Evolutionary conservation across 2,888 invertebrate species (phyloP).

Genomic region (Escarpia spicata): DNA sequence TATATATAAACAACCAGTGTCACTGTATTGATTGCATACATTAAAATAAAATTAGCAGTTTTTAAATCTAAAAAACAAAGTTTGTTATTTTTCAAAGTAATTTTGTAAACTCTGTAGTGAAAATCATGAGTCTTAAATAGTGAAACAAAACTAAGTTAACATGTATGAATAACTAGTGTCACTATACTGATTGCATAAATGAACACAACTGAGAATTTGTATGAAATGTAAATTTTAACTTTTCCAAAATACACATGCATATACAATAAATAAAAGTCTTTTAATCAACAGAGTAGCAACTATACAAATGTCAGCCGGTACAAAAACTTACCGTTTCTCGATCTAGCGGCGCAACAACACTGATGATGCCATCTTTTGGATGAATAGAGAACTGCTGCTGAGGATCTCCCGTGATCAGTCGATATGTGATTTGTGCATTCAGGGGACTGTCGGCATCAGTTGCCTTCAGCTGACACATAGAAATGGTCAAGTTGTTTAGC

Average conservation of each 20-base stretch:
- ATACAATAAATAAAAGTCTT: neutral
- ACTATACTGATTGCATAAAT: neutral
- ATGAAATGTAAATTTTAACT: slow-evolving; percentile 64
- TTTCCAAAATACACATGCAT: slow-evolving; percentile 45
- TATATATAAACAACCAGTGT: no score
- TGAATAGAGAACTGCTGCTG: slow-evolving; percentile 54
- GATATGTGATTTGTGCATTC: slow-evolving; percentile 82
- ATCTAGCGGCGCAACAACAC: slow-evolving; percentile 79
- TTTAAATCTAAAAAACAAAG: no score
- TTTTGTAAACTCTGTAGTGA: no score
- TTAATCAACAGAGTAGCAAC: neutral
- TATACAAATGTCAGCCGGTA: neutral
- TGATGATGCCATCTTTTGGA: slow-evolving; percentile 69
- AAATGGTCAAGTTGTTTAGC: slow-evolving; percentile 29
- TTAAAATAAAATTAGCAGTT: no score
- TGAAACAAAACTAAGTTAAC: neutral
- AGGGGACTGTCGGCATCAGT: slow-evolving; percentile 84
- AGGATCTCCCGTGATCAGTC: slow-evolving; percentile 51
- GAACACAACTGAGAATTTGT: neutral
- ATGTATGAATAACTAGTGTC: neutral
- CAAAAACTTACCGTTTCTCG: slow-evolving; percentile 77
- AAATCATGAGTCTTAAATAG: no score
- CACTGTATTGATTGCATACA: no score
- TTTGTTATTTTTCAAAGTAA: no score
- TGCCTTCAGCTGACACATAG: slow-evolving; percentile 73